Percentiles rank a stretch among this genome's conserved stretches.
phyloP scores from a whole-genome alignment of 2,113 vertebrate genomes.

The Athene cunicularia region DNA sequence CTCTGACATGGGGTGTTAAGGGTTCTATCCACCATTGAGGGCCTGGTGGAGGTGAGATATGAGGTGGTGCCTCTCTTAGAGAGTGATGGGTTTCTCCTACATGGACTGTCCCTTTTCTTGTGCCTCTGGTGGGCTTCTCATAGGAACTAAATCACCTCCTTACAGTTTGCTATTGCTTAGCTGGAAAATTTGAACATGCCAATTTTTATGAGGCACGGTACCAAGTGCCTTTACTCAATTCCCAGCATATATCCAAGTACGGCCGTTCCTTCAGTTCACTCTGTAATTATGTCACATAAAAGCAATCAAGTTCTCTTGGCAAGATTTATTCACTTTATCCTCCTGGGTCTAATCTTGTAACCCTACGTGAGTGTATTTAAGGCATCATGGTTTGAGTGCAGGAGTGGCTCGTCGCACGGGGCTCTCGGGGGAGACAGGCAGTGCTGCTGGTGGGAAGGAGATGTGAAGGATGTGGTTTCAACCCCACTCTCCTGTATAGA shows the following conservation, averaged over 20 bases:
- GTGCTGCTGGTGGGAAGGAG: not conserved
- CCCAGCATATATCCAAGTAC: not conserved
- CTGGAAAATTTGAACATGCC: not conserved
- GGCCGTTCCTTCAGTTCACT: not conserved
- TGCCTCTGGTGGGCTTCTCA: not conserved
- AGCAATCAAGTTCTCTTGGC: not conserved
- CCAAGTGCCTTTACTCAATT: not conserved
- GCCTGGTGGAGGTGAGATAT: not conserved
- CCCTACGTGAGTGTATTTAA: not conserved
- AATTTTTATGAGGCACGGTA: not conserved
- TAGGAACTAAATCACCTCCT: not conserved
- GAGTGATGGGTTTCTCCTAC: not conserved
- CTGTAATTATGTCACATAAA: not conserved
- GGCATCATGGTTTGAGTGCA: not conserved
- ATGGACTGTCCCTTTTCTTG: no score
- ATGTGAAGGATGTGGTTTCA: not conserved
- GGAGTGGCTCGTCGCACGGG: accelerated
- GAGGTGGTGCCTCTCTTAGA: not conserved
- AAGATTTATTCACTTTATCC: not conserved
- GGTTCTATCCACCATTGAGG: not conserved
- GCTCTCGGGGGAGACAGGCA: not conserved
- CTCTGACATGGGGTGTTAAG: accelerated
- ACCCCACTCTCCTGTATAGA: not conserved
- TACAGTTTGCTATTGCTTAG: not conserved
- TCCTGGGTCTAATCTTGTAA: not conserved